phyloP scores from a whole-genome alignment of 2,113 vertebrate species.

The Phalacrocorax carbo region DNA sequence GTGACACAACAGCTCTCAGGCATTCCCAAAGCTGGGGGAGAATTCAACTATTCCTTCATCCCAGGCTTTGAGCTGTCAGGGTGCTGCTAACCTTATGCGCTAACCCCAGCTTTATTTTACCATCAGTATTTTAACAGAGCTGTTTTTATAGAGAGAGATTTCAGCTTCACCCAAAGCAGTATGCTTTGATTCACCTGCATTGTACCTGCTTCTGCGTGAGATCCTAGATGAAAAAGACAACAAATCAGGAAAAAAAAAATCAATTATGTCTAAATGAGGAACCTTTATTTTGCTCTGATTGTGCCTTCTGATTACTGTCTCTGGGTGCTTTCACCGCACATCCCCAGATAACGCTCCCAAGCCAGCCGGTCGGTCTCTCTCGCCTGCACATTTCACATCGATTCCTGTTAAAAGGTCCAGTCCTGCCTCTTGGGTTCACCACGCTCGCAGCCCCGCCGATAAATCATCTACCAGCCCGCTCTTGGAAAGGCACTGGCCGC shows the following conservation, averaged over 20 bases:
- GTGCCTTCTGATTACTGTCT: not conserved
- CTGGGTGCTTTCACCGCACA: not conserved
- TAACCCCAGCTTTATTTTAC: not conserved
- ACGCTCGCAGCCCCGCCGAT: constrained; percentile 81
- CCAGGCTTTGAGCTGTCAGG: not conserved
- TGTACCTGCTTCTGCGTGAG: not conserved
- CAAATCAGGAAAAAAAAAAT: not conserved
- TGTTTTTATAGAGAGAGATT: not conserved
- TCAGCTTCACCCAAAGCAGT: not conserved
- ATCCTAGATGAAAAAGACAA: not conserved
- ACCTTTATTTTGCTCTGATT: not conserved
- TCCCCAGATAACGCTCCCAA: not conserved
- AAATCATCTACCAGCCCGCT: constrained; percentile 91
- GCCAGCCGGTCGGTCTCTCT: not conserved
- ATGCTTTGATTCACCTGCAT: not conserved
- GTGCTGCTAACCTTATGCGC: not conserved
- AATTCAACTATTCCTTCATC: not conserved
- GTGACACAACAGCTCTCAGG: not conserved
- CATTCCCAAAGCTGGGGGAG: not conserved
- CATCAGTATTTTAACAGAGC: not conserved
- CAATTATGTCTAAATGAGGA: not conserved
- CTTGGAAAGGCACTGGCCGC: constrained; percentile 83
- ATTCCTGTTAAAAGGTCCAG: constrained; percentile 79
- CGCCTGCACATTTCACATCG: constrained; percentile 33
- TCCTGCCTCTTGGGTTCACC: constrained; percentile 82